Percentiles rank a stretch among this genome's conserved stretches.
Evolutionary conservation across 2,113 vertebrate species (phyloP).

Genomic region (Perca fluviatilis): DNA sequence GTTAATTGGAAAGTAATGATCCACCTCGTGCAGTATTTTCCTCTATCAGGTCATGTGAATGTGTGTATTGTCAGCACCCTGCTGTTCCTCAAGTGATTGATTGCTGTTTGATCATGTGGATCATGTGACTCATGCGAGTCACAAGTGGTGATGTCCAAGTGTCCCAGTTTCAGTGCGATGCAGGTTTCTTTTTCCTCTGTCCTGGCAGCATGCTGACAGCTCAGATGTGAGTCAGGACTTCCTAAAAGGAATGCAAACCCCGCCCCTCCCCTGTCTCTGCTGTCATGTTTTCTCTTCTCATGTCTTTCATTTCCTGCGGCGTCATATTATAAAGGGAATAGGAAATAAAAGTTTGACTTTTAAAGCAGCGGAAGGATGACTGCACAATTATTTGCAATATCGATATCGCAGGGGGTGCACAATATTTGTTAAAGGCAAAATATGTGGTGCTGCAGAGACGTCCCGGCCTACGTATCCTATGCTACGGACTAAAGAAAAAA

Average conservation of each 20-base stretch:
- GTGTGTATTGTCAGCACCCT: not conserved
- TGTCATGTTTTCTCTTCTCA: not conserved
- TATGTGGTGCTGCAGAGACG: too few relatives aligned
- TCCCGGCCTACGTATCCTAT: too few relatives aligned
- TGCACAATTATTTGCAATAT: too few relatives aligned
- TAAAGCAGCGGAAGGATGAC: not conserved
- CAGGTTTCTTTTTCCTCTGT: constrained; percentile 45
- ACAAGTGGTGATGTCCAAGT: not conserved
- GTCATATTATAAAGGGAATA: not conserved
- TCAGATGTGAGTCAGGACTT: constrained; percentile 25
- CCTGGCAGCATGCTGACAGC: constrained; percentile 17
- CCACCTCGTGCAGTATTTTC: not conserved
- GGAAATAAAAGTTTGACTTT: not conserved
- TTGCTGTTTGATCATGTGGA: constrained; percentile 13
- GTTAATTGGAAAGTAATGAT: not conserved
- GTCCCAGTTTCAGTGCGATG: constrained; percentile 15
- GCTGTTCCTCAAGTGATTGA: not conserved
- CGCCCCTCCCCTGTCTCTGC: not conserved
- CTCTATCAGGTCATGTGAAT: not conserved
- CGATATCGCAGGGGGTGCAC: too few relatives aligned
- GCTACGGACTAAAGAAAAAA: too few relatives aligned
- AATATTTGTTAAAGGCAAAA: too few relatives aligned
- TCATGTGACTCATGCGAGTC: not conserved
- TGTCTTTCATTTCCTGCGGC: not conserved
- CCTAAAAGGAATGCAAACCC: not conserved